Evolutionary conservation across 2,113 vertebrate genomes (phyloP), one percentile per base, ranked within the genome.

Genomic region (Pluvianellus socialis): DNA sequence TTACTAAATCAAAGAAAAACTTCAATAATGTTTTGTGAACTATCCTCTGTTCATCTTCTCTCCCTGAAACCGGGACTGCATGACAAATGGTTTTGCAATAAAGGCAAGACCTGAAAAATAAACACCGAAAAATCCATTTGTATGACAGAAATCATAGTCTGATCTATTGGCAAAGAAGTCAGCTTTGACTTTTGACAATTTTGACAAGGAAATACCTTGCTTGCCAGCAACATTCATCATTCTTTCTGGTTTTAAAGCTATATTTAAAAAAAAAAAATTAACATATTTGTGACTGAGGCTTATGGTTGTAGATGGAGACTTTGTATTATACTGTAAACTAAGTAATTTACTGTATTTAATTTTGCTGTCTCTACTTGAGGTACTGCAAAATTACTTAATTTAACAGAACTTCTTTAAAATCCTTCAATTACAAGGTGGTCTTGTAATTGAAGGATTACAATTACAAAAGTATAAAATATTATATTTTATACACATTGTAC

Each of bases 1-100:
- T 98, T 92, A 99, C 96, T 79, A 99, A 96, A 94, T 98, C 98
- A 52, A 98, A 97, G 79, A 99, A 96, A 97, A 99, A 99, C 82
- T 97, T 98, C 96, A 99, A 95, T 53, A 99, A 94, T 82, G 97
- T 96, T 91, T 97, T 96, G 79, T 99, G 95, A 95, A 99, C 97
- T n/a, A 94, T 67, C 67, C 98, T 98, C 88, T 98, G 97, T 62
- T 98, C 98, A 92, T 97, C 97, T 92, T 65, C 91, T 72, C 86
- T 96, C 91, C 89, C 97, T 59, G 98, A 98, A 96, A 97, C 96
- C 74, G 98, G 97, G 53, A 98, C 96, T 63, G 95, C 95, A 96
- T 99, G 99, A 98, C 99, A 99, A 95, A 98, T 97, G 73, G 47
- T 79, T 94, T 96, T 90, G 56, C 92, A 96, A 90, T 96, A 96